Percentiles rank a stretch among this genome's conserved stretches.
Conservation (phyloP, 2,888 invertebrate species). For the Anarsia innoxiella region DNA sequence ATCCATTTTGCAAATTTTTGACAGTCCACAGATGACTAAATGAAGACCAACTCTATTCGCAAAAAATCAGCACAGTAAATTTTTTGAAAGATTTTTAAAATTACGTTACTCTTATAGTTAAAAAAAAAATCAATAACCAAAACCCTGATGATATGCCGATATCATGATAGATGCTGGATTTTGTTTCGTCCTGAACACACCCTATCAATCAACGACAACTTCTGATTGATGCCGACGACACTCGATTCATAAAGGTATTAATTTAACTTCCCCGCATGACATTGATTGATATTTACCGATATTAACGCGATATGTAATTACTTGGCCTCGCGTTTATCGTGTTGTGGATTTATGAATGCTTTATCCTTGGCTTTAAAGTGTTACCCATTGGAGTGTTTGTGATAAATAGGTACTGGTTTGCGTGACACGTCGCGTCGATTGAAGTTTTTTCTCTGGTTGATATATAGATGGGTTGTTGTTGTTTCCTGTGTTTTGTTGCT, state of each 20-base stretch:
- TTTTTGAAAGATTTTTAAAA: too few relatives aligned
- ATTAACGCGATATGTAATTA: conserved; percentile 48
- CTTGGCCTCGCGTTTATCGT: conserved; percentile 17
- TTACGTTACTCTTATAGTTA: too few relatives aligned
- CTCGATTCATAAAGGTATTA: conserved; percentile 59
- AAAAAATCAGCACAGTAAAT: too few relatives aligned
- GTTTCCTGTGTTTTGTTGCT: too few relatives aligned
- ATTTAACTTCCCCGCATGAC: conserved; percentile 48
- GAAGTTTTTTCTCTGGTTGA: too few relatives aligned
- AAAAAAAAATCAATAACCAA: too few relatives aligned
- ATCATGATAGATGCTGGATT: conserved; percentile 44
- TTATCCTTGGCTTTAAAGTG: conserved; percentile 10
- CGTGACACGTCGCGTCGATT: background rate
- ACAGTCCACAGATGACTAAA: too few relatives aligned
- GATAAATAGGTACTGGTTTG: background rate
- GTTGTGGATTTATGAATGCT: conserved; percentile 7
- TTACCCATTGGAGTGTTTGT: background rate
- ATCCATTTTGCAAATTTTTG: too few relatives aligned
- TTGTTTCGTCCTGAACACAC: conserved; percentile 42
- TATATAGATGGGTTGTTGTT: too few relatives aligned
- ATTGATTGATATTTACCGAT: conserved; percentile 55
- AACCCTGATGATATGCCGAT: conserved; percentile 12
- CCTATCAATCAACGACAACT: conserved; percentile 54
- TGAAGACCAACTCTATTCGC: too few relatives aligned
- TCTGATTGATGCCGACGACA: conserved; percentile 64